Base-by-base conservation (phyloP, 2,113 vertebrate genomes). In the Sapajus apella region DNA sequence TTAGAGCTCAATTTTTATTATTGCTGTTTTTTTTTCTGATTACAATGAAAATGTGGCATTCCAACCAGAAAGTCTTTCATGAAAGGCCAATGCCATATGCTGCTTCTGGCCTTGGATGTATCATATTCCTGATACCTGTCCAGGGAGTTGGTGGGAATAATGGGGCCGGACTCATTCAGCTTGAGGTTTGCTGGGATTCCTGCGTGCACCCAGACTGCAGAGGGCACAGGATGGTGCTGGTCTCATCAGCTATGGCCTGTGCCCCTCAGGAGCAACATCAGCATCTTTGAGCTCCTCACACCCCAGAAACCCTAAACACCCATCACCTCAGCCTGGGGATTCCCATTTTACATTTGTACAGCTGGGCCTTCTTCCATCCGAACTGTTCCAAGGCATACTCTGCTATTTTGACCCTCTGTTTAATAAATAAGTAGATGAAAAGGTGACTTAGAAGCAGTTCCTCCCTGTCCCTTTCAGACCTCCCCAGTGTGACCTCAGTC, bases 21-120 rank as follows among this genome's bases (percentile, higher is more conserved):
- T 58, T 81, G 61, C 73, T 88, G 18, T 52, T 17, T n/a, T 30
- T 94, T 92, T 95, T 52, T 25, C 90, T n/a, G 80, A 3, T 84
- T 16, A 75, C 27, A 52, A 58, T 37, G 47, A 55, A 84, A 84
- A 32, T 32, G 32, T n/a, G 52, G 11, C 1, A n/a, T 83, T 86
- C 21, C 12, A 40, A 14, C 35, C n/a, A 58, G 58, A 45, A 64
- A 70, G n/a, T 56, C 27, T 79, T 56, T 64, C 61, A 72, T 80
- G 12, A 87, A 75, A 94, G 89, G 37, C 52, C 80, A 90, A n/a
- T 12, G 13, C 30, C 27, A 7, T 3, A 20, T 77, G 37, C 43
- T 68, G 25, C 50, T 72, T 86, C 37, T 89, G 56, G 56, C 68
- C 27, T 73, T 87, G 55, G 75, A 17, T 43, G 6, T 14, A 37